Percentiles rank a stretch among this genome's conserved stretches.
Conservation (phyloP, 2,888 invertebrate genomes). For the Eudemis profundana region DNA sequence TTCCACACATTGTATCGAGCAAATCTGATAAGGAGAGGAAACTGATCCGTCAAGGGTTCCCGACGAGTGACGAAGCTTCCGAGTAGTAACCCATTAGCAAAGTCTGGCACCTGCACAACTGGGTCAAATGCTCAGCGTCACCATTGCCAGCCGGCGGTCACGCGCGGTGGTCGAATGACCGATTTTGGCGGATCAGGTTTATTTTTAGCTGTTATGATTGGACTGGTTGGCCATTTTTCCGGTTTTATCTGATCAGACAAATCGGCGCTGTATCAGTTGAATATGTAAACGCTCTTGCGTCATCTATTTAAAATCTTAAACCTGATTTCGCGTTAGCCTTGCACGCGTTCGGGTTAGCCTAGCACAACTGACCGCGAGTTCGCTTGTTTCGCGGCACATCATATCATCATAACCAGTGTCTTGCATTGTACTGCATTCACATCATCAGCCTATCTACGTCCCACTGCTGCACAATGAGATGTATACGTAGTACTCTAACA, state of each 20-base stretch:
- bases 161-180: constrained; percentile 23
- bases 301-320: constrained; percentile 13
- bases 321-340: background rate
- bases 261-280: constrained; percentile 29
- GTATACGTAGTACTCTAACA: no score
- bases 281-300: constrained; percentile 24
- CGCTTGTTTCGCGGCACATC: no score
- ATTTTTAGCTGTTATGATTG: constrained; percentile 29
- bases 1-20: no score
- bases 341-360: no score
- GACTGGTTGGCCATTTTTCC: constrained; percentile 30
- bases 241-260: constrained; percentile 29
- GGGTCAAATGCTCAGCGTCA: constrained; percentile 9
- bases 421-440: no score
- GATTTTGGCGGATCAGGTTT: constrained; percentile 39
- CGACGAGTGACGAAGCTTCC: constrained; percentile 9
- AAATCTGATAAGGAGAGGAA: no score
- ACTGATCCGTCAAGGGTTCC: constrained; percentile 3
- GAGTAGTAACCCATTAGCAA: background rate
- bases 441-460: no score
- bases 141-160: background rate
- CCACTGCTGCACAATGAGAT: no score
- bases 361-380: no score
- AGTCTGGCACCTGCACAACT: constrained; percentile 17
- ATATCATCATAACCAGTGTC: no score